Evolutionary conservation across 2,113 vertebrate genomes (phyloP).

Genomic region (Ochotona princeps): DNA sequence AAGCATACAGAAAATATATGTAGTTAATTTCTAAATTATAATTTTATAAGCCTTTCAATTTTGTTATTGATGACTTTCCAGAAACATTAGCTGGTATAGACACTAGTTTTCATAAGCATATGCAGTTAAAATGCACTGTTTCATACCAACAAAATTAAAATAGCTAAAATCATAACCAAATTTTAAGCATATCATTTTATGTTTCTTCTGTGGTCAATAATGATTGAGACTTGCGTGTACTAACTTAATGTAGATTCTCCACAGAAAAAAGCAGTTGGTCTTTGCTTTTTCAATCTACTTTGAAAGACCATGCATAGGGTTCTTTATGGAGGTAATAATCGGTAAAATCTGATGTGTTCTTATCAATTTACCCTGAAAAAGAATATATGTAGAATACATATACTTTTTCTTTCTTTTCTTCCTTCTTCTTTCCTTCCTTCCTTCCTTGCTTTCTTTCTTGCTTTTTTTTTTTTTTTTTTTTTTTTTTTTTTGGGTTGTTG

Average conservation of each 20-base stretch:
- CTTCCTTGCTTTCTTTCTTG: too few species aligned
- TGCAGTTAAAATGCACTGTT: neutral
- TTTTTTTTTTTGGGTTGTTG: too few species aligned
- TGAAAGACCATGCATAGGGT: neutral
- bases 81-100: neutral
- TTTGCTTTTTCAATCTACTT: neutral
- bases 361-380: neutral
- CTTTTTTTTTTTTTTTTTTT: too few species aligned
- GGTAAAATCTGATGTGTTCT: neutral
- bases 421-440: too few species aligned
- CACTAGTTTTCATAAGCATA: neutral
- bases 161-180: neutral
- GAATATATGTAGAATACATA: neutral
- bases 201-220: neutral
- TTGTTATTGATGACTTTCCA: neutral
- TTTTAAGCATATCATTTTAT: neutral
- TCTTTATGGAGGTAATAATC: neutral
- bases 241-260: neutral
- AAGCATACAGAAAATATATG: neutral
- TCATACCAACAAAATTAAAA: neutral
- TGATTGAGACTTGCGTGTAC: neutral
- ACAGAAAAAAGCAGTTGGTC: neutral
- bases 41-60: neutral
- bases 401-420: too few species aligned
- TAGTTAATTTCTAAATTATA: neutral